Evolutionary conservation across 2,113 vertebrate species (phyloP), one percentile per base, ranked within the genome.

Genomic region (Nerophis ophidion): DNA sequence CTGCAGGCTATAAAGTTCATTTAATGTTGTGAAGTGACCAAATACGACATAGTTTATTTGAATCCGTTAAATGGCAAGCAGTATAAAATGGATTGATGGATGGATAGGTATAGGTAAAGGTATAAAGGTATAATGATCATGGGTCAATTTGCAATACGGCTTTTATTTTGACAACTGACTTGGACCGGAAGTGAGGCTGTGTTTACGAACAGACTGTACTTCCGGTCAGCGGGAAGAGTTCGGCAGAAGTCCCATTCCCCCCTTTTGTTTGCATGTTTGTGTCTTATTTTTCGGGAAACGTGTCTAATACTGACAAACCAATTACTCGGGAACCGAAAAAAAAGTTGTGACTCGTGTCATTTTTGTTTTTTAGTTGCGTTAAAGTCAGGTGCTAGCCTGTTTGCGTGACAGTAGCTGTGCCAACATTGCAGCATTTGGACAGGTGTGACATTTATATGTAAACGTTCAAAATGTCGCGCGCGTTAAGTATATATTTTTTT

Each of bases 121-220:
- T 26, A 26, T 26, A 26, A 3, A 26, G 26, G 26, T 26, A 26
- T 26, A 26, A 17, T 49, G 48, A 49, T 48, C n/a, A 48, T 5
- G 14, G 3, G 14, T 49, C 48, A 49, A 17, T 17, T 49, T 16
- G 3, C 6, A 54, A 33, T 34, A 7, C 7, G 8, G 1, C 58
- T 74, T 64, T 72, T 72, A 70, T 60, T 70, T 0, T 70, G 71
- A 60, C 65, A 64, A 16, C 3, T 10, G 0, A 33, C 4, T 12
- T 5, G n/a, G 0, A 16, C 70, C 75, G 81, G 84, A 86, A 62
- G 33, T 61, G 5, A 3, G 1, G 1, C 12, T 46, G 35, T 82
- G 78, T 82, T 81, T 82, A 82, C 80, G 76, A 76, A 68, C 17
- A 40, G 47, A 8, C 19, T 34, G 3, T 47, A 16, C 46, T 63